These are phyloP conservation scores for Rhabditoides inermis DNA, from an alignment of 2,888 invertebrate genomes.

Conservation along the genomic window DNA sequence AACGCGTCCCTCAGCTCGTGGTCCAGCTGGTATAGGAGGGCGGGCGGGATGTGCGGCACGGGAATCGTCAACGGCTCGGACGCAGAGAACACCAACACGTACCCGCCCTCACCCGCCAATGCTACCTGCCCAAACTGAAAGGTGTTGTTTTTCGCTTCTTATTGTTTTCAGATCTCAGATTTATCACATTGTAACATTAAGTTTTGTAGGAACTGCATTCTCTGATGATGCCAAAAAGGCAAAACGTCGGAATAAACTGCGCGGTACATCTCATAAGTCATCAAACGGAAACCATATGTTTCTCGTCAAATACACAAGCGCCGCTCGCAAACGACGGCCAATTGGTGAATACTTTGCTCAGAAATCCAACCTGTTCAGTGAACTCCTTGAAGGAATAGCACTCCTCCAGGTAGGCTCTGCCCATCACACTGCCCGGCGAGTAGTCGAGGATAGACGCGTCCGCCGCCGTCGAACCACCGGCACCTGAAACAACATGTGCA, in stretches of 20 bases:
- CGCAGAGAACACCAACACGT: conserved; percentile 26
- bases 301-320: no score
- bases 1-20: conserved; percentile 19
- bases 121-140: conserved; percentile 10
- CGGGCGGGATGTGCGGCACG: conserved; percentile 30
- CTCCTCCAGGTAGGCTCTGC: conserved; percentile 27
- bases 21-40: conserved; percentile 29
- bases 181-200: no score
- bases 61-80: conserved; percentile 25
- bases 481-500: no score
- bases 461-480: conserved; percentile 1
- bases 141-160: no score
- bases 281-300: no score
- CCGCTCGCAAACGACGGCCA: conserved; percentile 11
- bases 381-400: conserved; percentile 25
- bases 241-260: no score
- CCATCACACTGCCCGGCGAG: conserved; percentile 28
- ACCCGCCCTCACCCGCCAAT: conserved; percentile 20
- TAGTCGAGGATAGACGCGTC: conserved; percentile 16
- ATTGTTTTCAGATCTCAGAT: no score
- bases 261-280: no score
- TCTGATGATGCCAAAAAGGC: no score
- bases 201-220: no score
- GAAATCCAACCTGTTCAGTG: conserved; percentile 17
- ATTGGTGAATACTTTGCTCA: conserved; percentile 6